These are phyloP conservation scores for Phrynocephalus guinanensis DNA, from an alignment of 2,797 vertebrate genomes.

Conservation along the genomic window DNA sequence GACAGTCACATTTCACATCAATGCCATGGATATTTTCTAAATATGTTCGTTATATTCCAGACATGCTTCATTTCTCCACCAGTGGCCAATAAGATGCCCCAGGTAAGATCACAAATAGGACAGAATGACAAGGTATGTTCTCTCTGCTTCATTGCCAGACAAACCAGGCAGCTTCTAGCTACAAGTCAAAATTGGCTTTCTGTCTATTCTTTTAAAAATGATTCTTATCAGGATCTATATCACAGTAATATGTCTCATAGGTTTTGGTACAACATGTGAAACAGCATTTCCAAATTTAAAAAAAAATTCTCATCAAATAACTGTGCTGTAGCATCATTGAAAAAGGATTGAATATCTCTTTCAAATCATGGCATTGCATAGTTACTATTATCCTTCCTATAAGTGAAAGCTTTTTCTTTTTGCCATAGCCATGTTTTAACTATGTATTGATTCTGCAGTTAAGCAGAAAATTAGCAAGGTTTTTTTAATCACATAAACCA, in stretches of 20 bases:
- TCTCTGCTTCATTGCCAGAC: not conserved
- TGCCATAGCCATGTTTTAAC: too few relatives aligned
- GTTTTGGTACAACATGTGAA: not conserved
- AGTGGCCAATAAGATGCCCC: not conserved
- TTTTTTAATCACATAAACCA: not conserved
- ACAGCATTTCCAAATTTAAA: not conserved
- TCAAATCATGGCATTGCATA: not conserved
- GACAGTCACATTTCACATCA: conserved; percentile 8
- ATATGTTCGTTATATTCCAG: conserved; percentile 9
- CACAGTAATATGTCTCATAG: too few relatives aligned
- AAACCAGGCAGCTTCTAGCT: not conserved
- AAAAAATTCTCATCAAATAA: not conserved
- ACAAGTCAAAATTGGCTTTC: not conserved
- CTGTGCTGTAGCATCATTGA: not conserved
- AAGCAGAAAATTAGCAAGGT: not conserved
- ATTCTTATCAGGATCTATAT: not conserved
- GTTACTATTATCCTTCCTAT: not conserved
- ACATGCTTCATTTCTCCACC: conserved; percentile 6
- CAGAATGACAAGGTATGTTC: conserved; percentile 15
- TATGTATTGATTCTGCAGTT: not conserved
- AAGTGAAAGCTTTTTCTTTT: too few relatives aligned
- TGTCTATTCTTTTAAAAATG: not conserved
- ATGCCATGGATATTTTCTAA: conserved; percentile 15
- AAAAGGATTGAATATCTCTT: not conserved
- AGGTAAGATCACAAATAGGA: conserved; percentile 14